A percentile compares a stretch with the other conserved stretches of the same genome.
phyloP scores from a whole-genome alignment of 2,113 vertebrate species.

The Myrmecophaga tridactyla region DNA sequence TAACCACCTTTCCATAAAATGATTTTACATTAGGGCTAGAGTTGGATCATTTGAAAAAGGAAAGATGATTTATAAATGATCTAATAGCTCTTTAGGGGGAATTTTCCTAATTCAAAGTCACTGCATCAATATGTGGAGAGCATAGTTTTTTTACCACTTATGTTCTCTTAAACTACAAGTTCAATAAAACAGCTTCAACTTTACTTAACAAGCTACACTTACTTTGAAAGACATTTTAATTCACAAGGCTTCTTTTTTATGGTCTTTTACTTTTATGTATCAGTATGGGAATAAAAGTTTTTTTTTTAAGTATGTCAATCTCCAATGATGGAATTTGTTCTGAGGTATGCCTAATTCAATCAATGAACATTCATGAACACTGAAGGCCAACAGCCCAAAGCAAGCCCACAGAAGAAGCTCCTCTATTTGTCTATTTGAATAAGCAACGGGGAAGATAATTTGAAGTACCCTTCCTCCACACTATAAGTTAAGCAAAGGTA shows the following conservation, averaged over 20 bases:
- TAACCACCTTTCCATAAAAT: slow-evolving; percentile 32
- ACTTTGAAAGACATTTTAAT: not conserved
- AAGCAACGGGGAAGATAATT: slow-evolving; percentile 13
- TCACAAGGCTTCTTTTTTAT: slow-evolving; percentile 8
- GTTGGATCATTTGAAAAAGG: slow-evolving; percentile 10
- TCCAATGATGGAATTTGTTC: slow-evolving; percentile 22
- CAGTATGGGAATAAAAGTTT: not conserved
- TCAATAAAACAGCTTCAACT: not conserved
- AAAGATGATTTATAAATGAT: slow-evolving; percentile 25
- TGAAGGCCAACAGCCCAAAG: not conserved
- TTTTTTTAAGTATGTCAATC: not conserved
- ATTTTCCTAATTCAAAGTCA: slow-evolving; percentile 45
- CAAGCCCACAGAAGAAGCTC: not conserved
- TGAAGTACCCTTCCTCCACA: not conserved
- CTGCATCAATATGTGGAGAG: not conserved
- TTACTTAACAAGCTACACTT: slow-evolving; percentile 6
- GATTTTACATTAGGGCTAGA: not conserved
- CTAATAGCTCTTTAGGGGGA: not conserved
- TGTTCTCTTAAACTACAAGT: slow-evolving; percentile 34
- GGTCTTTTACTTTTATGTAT: slow-evolving; percentile 18
- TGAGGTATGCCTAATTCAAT: not conserved
- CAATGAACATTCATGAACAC: not conserved
- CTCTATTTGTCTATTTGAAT: not conserved
- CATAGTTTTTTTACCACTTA: not conserved
- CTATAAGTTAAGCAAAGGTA: slow-evolving; percentile 1